A percentile compares a stretch with the other conserved stretches of the same genome.
Conservation (phyloP, 1,140 invertebrate genomes). For the Dinothrombium tinctorium region DNA sequence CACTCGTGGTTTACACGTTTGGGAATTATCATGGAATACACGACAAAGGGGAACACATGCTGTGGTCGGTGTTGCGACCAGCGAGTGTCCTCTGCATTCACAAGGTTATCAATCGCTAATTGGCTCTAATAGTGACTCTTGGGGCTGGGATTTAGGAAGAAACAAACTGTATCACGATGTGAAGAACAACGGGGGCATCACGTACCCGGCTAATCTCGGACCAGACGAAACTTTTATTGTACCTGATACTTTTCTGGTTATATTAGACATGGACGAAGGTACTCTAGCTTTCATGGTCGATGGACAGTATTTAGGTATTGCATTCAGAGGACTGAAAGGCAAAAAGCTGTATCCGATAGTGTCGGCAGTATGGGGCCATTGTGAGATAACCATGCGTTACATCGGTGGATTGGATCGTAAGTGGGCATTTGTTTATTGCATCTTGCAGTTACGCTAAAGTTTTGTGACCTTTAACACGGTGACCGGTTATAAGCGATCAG, state of each 20-base stretch:
- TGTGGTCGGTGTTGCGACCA: constrained; percentile 89
- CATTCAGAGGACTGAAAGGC: constrained; percentile 84
- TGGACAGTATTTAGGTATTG: constrained; percentile 88
- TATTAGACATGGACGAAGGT: constrained; percentile 98
- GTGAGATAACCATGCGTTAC: constrained; percentile 97
- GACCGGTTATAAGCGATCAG: no score
- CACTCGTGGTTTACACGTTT: constrained; percentile 85
- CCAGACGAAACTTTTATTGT: constrained; percentile 91
- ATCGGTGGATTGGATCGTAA: constrained; percentile 95
- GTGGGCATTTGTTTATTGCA: no score
- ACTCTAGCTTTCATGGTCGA: constrained; percentile 93
- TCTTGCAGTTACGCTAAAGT: no score
- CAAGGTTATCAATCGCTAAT: constrained; percentile 37
- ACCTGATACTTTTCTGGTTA: constrained; percentile 86
- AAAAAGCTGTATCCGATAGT: constrained; percentile 94
- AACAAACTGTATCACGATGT: constrained; percentile 86
- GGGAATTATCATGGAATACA: constrained; percentile 91
- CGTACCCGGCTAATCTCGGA: constrained; percentile 75
- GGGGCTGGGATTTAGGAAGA: constrained; percentile 93
- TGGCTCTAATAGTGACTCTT: constrained; percentile 69
- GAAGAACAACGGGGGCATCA: constrained; percentile 61
- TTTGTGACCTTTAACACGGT: no score
- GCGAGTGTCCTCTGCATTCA: constrained; percentile 39
- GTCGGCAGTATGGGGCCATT: constrained; percentile 98
- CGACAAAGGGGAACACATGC: constrained; percentile 91